A percentile compares a stretch with the other conserved stretches of the same genome.
Conservation (phyloP, 37 sponge, comb jelly and placozoan species). For the Spongilla lacustris region DNA sequence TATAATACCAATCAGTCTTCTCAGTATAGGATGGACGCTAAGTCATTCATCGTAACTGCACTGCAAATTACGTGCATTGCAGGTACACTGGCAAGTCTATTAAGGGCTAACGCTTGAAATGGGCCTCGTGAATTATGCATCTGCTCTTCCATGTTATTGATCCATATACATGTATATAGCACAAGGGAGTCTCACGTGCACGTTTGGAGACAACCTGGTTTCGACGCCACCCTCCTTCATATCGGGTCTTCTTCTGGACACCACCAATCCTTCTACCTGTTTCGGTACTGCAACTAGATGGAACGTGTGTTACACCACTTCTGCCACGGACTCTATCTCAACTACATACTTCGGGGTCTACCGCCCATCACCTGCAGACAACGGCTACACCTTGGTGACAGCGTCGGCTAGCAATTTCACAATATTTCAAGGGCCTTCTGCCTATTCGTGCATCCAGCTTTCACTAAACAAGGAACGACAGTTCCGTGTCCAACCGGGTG, state of each 20-base stretch:
- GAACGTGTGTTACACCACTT: neutral
- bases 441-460: neutral
- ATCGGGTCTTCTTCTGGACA: neutral
- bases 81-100: too few relatives aligned
- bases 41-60: neutral
- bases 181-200: neutral
- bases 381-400: neutral
- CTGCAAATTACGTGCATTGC: neutral
- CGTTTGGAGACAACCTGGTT: neutral
- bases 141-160: too few relatives aligned
- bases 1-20: too few relatives aligned
- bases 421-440: neutral
- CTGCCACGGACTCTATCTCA: neutral
- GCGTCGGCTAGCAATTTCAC: neutral
- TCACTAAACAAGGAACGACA: neutral
- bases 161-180: too few relatives aligned
- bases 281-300: neutral
- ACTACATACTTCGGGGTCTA: neutral
- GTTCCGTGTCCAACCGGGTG: neutral
- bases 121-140: too few relatives aligned
- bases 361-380: neutral
- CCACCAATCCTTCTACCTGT: neutral
- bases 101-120: too few relatives aligned
- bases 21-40: neutral
- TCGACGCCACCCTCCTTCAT: neutral